Evolutionary conservation across 1,140 invertebrate genomes (phyloP).

Genomic region (Caenorhabditis elegans): WBcel235 BX284606.5:6070501-6071000

Average conservation of each 20-base stretch:
- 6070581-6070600: neutral
- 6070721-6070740: too few relatives aligned
- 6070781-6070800: too few relatives aligned
- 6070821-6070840: too few relatives aligned
- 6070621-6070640: neutral
- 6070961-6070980: neutral
- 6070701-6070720: neutral
- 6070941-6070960: neutral
- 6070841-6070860: too few relatives aligned
- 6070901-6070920: neutral
- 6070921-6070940: slow-evolving; percentile 20
- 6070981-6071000: slow-evolving; percentile 16
- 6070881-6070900: neutral
- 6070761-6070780: too few relatives aligned
- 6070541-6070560: neutral
- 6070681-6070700: neutral
- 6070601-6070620: slow-evolving; percentile 1
- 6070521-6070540: too few relatives aligned
- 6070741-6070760: too few relatives aligned
- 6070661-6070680: neutral
- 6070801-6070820: too few relatives aligned
- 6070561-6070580: neutral
- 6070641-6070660: neutral
- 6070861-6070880: neutral
- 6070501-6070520: neutral